Conservation (phyloP, 1,140 invertebrate genomes). For the Pseudomyrmex cubaensis region DNA sequence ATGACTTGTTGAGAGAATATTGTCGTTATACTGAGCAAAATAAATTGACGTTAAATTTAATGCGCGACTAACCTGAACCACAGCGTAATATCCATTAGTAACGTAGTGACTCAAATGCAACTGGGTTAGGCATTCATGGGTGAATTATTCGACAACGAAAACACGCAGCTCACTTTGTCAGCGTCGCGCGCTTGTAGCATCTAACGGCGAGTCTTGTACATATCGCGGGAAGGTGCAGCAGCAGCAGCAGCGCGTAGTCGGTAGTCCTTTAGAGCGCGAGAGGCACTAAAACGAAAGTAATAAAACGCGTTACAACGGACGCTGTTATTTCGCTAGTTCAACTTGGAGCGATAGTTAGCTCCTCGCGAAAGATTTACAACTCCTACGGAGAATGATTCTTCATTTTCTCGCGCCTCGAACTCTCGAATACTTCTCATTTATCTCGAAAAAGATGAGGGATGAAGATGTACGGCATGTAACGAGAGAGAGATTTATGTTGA, state of each 20-base stretch:
- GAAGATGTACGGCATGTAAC: constrained; percentile 17
- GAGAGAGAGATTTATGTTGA: constrained; percentile 53
- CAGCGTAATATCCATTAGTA: constrained; percentile 5
- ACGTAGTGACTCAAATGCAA: constrained; percentile 16
- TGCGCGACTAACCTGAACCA: background rate
- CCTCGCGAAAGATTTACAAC: constrained; percentile 62
- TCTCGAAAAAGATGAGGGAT: constrained; percentile 47
- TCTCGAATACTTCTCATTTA: constrained; percentile 45
- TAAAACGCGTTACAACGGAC: constrained; percentile 43
- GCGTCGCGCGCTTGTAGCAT: constrained; percentile 43
- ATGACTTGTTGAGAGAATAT: too few relatives aligned
- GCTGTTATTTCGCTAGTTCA: constrained; percentile 37
- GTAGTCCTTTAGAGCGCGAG: constrained; percentile 11
- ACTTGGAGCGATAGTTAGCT: constrained; percentile 58
- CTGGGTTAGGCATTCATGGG: background rate
- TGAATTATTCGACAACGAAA: constrained; percentile 43
- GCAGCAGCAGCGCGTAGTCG: background rate
- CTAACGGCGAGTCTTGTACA: constrained; percentile 52
- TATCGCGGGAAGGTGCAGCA: constrained; percentile 19
- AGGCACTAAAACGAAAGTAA: constrained; percentile 60
- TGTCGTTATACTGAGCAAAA: too few relatives aligned
- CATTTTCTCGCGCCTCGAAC: constrained; percentile 47
- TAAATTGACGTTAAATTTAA: background rate
- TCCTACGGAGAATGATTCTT: constrained; percentile 61
- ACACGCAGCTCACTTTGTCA: constrained; percentile 26